These are phyloP conservation scores for Perca flavescens DNA, from an alignment of 2,113 vertebrate genomes.

Conservation along the genomic window DNA sequence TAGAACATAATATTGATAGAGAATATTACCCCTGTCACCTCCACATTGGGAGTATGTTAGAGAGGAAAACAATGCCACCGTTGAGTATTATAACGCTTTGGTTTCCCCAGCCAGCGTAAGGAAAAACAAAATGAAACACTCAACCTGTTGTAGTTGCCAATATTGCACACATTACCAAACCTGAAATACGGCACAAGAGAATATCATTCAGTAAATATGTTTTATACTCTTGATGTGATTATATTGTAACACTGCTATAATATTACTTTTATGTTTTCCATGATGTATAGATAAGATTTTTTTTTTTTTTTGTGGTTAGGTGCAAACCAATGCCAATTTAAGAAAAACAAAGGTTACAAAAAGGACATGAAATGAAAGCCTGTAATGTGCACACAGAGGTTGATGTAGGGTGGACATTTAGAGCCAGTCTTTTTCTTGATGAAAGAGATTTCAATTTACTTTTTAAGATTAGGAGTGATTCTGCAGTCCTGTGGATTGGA, in stretches of 20 bases:
- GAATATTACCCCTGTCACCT: neutral
- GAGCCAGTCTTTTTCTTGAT: conserved; percentile 17
- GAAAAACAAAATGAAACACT: neutral
- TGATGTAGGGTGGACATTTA: conserved; percentile 6
- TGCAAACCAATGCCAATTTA: neutral
- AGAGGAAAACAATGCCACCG: neutral
- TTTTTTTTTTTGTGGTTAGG: neutral
- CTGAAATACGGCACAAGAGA: neutral
- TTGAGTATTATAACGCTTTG: neutral
- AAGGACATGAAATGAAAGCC: neutral
- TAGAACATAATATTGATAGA: neutral
- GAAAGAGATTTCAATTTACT: conserved; percentile 46
- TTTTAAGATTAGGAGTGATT: conserved; percentile 36
- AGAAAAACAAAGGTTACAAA: neutral
- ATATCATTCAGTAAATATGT: neutral
- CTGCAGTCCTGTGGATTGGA: conserved; percentile 17
- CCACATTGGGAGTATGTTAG: neutral
- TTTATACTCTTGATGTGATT: neutral
- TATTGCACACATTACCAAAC: neutral
- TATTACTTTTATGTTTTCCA: neutral
- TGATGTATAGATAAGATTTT: neutral
- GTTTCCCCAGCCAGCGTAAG: neutral
- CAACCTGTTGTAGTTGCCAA: neutral
- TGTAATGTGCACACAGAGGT: neutral
- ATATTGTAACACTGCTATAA: neutral